A percentile compares a stretch with the other conserved stretches of the same genome.
phyloP scores from a whole-genome alignment of 2,797 vertebrate species.

The Cygnus olor region DNA sequence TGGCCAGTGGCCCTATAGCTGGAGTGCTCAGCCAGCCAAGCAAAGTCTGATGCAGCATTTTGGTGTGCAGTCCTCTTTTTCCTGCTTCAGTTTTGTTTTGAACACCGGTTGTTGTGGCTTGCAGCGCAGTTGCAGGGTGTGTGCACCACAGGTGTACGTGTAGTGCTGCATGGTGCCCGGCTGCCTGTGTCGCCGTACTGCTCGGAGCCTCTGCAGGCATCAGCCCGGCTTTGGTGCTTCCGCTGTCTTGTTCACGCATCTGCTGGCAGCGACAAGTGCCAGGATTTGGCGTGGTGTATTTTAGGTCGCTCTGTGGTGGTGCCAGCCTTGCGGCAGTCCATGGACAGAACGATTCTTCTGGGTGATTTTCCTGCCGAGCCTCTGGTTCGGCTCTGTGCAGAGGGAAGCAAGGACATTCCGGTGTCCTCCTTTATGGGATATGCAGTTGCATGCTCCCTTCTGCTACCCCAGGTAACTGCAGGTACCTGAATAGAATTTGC shows the following conservation, averaged over 20 bases:
- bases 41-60: not conserved
- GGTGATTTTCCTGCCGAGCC: not conserved
- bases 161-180: rapidly evolving
- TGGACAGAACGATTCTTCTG: not conserved
- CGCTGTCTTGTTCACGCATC: not conserved
- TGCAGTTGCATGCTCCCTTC: not conserved
- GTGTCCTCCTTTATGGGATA: not conserved
- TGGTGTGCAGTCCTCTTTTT: not conserved
- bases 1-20: not conserved
- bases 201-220: not conserved
- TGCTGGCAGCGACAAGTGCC: rapidly evolving
- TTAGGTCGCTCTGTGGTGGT: not conserved
- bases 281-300: not conserved
- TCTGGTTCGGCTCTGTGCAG: not conserved
- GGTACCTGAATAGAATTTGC: not conserved
- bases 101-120: no score
- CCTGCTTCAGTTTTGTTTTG: not conserved
- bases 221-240: not conserved
- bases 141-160: not conserved
- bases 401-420: not conserved
- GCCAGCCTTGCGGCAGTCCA: not conserved
- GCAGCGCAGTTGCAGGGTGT: not conserved
- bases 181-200: no score
- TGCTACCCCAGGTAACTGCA: not conserved
- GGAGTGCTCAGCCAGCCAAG: not conserved